Evolutionary conservation across 2,113 vertebrate species (phyloP), one percentile per base, ranked within the genome.

Genomic region (Edolisoma coerulescens): DNA sequence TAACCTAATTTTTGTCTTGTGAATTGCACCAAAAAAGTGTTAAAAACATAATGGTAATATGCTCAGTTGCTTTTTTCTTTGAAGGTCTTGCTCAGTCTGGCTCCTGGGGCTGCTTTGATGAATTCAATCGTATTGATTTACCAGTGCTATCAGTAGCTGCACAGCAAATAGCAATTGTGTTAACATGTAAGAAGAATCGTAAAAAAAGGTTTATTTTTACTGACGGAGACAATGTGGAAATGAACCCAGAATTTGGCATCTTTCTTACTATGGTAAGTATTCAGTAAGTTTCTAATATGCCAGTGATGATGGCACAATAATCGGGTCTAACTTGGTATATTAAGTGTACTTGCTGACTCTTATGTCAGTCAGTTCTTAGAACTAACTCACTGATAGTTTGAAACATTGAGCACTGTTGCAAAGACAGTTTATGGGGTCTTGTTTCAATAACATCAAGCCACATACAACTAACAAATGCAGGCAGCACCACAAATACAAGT

Each of bases 91-190:
- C 99, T 77, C 99, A 99, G 96, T 99, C 99, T 84, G 99, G 99
- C 64, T 99, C 99, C 54, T 99, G 99, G 99, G 99, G 99, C 52
- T 99, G 99, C 96, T 99, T 99, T 94, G 99, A 99, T 69, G 99
- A 99, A 94, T 99, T 99, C 96, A 99, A 99, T 95, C 99, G 99
- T 45, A 99, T 99, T 27, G 98, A 99, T 95, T 98, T 99, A 69
- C 99, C 99, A 11, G 99, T 99, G 50, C 96, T 99, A 33, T 99
- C 99, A 0, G 99, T 99, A 59, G 99, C 99, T 27, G 99, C 99
- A 18, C 99, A 99, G 93, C 99, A 99, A 97, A 99, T 99, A 73
- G 98, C 99, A 18, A 98, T 99, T 69, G 98, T 99, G 88, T 98
- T 99, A 70, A 99, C 98, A 3, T 99, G 99, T 96, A 99, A 99